A percentile compares a stretch with the other conserved stretches of the same genome.
Evolutionary conservation across 1,140 invertebrate genomes (phyloP).

Genomic region (Paraescarpia echinospica): DNA sequence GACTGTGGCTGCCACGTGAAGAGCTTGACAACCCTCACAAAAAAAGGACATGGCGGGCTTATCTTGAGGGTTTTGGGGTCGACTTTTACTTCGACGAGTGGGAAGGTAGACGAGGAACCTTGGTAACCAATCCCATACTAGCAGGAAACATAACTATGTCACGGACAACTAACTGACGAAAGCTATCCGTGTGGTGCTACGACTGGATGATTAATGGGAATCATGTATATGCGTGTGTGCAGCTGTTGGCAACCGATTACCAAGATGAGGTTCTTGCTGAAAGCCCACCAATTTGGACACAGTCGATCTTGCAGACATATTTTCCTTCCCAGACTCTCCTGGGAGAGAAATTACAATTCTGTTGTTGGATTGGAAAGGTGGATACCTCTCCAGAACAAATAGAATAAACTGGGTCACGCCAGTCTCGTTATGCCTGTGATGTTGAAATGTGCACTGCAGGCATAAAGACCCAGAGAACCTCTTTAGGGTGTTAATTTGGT

Average conservation of each 20-base stretch:
- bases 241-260: neutral
- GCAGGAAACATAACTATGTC: too few species aligned
- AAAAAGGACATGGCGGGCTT: conserved; percentile 59
- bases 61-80: conserved; percentile 57
- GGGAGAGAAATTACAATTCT: neutral
- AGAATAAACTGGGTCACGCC: neutral
- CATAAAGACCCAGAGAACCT: too few species aligned
- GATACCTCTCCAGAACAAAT: neutral
- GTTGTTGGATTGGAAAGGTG: neutral
- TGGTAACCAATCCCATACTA: too few species aligned
- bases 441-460: too few species aligned
- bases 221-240: neutral
- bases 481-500: too few species aligned
- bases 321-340: neutral
- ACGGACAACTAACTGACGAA: too few species aligned
- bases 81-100: conserved; percentile 50
- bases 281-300: neutral
- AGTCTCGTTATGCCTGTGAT: neutral
- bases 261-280: neutral
- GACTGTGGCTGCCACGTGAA: conserved; percentile 55
- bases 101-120: neutral
- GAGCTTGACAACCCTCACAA: conserved; percentile 66
- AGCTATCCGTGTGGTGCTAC: too few species aligned
- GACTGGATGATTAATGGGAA: neutral
- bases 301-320: neutral